These are phyloP conservation scores for Pseudopleuronectes americanus DNA, from an alignment of 2,797 vertebrate genomes.

Conservation along the genomic window DNA sequence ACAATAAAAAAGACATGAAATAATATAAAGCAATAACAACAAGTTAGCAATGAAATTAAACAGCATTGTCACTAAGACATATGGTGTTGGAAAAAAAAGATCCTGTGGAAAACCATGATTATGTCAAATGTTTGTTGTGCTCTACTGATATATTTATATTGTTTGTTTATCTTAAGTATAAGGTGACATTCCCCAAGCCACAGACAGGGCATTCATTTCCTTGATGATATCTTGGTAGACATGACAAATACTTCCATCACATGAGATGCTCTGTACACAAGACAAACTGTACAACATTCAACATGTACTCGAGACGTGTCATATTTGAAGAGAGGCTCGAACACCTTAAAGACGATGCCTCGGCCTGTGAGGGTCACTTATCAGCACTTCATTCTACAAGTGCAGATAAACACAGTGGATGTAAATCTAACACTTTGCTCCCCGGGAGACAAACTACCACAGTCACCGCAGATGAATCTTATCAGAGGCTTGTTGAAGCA, in stretches of 20 bases:
- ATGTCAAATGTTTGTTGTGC: no score
- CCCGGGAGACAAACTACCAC: conserved; percentile 53
- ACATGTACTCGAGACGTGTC: background rate
- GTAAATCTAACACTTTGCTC: conserved; percentile 67
- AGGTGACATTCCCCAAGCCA: background rate
- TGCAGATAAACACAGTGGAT: conserved; percentile 66
- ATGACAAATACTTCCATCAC: background rate
- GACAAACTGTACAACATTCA: background rate
- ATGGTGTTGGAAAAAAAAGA: no score
- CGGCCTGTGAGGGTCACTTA: conserved; percentile 48
- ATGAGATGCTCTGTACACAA: background rate
- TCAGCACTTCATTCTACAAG: conserved; percentile 63
- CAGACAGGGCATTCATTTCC: background rate
- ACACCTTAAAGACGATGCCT: conserved; percentile 31
- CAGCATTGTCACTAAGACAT: no score
- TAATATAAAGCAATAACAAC: no score
- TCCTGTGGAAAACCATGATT: no score
- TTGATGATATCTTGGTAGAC: background rate
- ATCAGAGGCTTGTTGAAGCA: conserved; percentile 78
- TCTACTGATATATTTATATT: background rate
- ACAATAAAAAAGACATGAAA: no score
- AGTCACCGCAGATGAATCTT: conserved; percentile 73
- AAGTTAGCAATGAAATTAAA: no score
- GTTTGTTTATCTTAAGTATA: background rate
- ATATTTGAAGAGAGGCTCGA: conserved; percentile 13